These are phyloP conservation scores for Etheostoma cragini DNA, from an alignment of 2,113 vertebrate species.

Conservation along the genomic window DNA sequence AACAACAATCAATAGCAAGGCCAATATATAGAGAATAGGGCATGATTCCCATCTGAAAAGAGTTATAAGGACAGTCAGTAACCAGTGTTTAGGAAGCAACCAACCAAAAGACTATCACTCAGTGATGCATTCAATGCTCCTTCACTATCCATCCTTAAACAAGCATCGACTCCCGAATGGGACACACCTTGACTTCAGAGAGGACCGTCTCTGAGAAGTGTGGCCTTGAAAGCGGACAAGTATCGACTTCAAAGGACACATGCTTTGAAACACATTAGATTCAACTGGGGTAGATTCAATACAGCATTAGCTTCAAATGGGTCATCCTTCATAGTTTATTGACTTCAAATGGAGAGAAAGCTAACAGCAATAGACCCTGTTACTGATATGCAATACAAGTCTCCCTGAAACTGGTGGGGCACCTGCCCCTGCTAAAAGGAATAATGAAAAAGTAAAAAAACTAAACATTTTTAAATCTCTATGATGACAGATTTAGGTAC, in stretches of 20 bases:
- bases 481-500: neutral
- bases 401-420: neutral
- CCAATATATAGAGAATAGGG: neutral
- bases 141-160: slow-evolving; percentile 64
- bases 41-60: slow-evolving; percentile 15
- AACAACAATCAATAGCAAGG: slow-evolving; percentile 10
- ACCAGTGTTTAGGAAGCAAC: slow-evolving; percentile 56
- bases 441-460: neutral
- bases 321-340: slow-evolving; percentile 75
- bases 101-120: slow-evolving; percentile 54
- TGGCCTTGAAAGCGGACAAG: slow-evolving; percentile 59
- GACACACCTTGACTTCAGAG: slow-evolving; percentile 72
- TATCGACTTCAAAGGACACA: slow-evolving; percentile 77
- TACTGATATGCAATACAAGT: slow-evolving; percentile 13
- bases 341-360: slow-evolving; percentile 69
- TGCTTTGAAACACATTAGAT: slow-evolving; percentile 74
- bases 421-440: neutral
- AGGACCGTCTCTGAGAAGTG: slow-evolving; percentile 60
- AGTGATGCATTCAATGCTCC: slow-evolving; percentile 53
- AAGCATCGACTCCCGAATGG: slow-evolving; percentile 75
- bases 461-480: neutral
- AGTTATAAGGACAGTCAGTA: slow-evolving; percentile 22
- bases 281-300: slow-evolving; percentile 71
- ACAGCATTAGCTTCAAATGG: slow-evolving; percentile 73
- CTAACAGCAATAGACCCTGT: slow-evolving; percentile 43